These are phyloP conservation scores for roundworm (Caenorhabditis elegans) DNA, from an alignment of 1,140 invertebrate species.

Conservation along the genomic window WBcel235 BX284604.4:8704001-8704500, in stretches of 20 bases:
- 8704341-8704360: too few relatives aligned
- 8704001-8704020: too few relatives aligned
- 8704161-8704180: constrained; percentile 64
- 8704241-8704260: constrained; percentile 63
- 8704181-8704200: constrained; percentile 63
- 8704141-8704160: constrained; percentile 63
- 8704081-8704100: too few relatives aligned
- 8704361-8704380: constrained; percentile 53
- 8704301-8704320: constrained; percentile 59
- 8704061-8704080: too few relatives aligned
- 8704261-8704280: constrained; percentile 63
- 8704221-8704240: constrained; percentile 54
- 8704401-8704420: constrained; percentile 50
- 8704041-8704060: too few relatives aligned
- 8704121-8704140: too few relatives aligned
- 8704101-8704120: too few relatives aligned
- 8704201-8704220: constrained; percentile 56
- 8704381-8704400: constrained; percentile 55
- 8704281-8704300: constrained; percentile 61
- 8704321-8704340: too few relatives aligned
- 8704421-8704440: constrained; percentile 59
- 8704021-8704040: too few relatives aligned
- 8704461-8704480: constrained; percentile 57
- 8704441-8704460: constrained; percentile 58
- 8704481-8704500: constrained; percentile 58